These are phyloP conservation scores for Silurus meridionalis DNA, from an alignment of 2,113 vertebrate genomes.

Conservation along the genomic window DNA sequence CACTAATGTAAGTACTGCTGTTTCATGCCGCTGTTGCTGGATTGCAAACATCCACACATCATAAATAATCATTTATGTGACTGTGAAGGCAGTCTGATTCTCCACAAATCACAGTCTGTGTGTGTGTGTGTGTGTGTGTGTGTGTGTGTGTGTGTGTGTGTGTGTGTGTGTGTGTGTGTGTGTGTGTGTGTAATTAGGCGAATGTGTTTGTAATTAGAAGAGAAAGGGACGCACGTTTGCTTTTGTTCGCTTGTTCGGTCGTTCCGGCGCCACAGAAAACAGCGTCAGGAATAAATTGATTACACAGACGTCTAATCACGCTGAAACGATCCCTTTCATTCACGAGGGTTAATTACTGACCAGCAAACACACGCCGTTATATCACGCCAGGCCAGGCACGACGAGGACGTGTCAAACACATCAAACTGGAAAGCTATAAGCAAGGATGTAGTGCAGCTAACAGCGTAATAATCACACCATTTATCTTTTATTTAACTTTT, in stretches of 20 bases:
- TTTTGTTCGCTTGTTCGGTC: conserved; percentile 68
- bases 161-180: conserved; percentile 34
- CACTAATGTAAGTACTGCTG: not conserved
- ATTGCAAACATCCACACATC: not conserved
- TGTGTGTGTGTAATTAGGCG: conserved; percentile 72
- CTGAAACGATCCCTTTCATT: conserved; percentile 67
- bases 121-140: conserved; percentile 29
- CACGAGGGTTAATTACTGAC: conserved; percentile 67
- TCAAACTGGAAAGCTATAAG: not conserved
- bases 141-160: conserved; percentile 38
- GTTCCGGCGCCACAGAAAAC: conserved; percentile 57
- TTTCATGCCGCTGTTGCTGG: not conserved
- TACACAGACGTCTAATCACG: conserved; percentile 73
- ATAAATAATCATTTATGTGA: not conserved
- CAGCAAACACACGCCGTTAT: conserved; percentile 32
- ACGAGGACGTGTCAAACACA: not conserved
- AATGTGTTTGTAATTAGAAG: conserved; percentile 77
- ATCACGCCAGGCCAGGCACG: not conserved
- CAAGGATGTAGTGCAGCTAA: not conserved
- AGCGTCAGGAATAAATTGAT: conserved; percentile 70
- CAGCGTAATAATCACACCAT: not conserved
- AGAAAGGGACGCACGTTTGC: conserved; percentile 57
- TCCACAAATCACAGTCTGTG: not conserved
- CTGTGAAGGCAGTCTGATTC: not conserved
- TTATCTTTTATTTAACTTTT: not conserved